Evolutionary conservation across 2,888 invertebrate species (phyloP), one percentile per base, ranked within the genome.

Genomic region (Teleogryllus oceanicus): DNA sequence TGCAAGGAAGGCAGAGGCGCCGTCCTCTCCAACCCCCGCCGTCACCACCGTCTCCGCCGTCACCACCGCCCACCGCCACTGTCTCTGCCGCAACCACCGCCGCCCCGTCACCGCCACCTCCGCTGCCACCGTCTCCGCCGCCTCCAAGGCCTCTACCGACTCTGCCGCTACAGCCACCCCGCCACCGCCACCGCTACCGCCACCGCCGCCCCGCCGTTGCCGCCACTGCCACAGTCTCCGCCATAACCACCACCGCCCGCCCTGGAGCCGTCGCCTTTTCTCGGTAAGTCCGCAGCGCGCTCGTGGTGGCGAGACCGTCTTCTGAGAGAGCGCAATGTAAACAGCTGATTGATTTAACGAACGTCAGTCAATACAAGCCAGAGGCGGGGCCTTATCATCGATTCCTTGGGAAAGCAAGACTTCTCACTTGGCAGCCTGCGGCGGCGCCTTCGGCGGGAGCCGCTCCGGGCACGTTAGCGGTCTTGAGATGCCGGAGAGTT

Each of bases 361-460:
- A 62, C 16, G 62, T 18, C n/a, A 62, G 62, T 62, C 62, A 62
- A 62, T 62, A 62, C 13, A 62, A 16, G 13, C 62, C 13, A 13
- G 62, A n/a, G n/a, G n/a, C 62, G n/a, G n/a, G 62, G 62, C 62
- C 62, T 62, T 62, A 62, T 62, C 62, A 62, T 62, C 62, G 62
- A 62, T n/a, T 62, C 62, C 62, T 18, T 62, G 62, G 62, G 62
- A 62, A 62, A 62, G 62, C 62, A 62, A 62, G 62, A 12, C 62
- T 62, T 62, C 62, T 62, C 62, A 62, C 62, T 62, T 62, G 16
- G 62, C 62, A 18, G 62, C 16, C 62, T 12, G 62, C 8, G 62
- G 13, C 16, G 8, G 37, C 37, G 37, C 37, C 37, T 37, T 37
- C 37, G 37, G 37, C 37, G 37, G 37, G 37, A 37, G 37, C 37